phyloP scores from a whole-genome alignment of 2,888 invertebrate species.

The Sycophila texana region DNA sequence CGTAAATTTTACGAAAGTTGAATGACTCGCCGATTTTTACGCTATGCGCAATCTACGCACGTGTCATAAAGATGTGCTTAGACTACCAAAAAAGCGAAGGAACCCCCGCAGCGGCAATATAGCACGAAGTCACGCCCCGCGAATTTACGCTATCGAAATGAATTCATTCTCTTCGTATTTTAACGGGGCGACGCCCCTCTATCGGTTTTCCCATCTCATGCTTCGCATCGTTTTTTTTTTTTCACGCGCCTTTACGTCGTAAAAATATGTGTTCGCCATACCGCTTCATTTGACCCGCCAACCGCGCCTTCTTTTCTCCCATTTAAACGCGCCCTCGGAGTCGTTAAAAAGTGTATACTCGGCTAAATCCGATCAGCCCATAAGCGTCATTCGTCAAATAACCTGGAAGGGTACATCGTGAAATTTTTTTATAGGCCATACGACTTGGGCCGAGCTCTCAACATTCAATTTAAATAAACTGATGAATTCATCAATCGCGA shows the following conservation, averaged over 20 bases:
- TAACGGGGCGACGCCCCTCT: background rate
- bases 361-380: background rate
- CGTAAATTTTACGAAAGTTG: constrained; percentile 31
- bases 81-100: background rate
- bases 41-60: constrained; percentile 22
- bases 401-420: too few relatives aligned
- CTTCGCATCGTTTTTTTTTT: background rate
- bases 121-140: constrained; percentile 15
- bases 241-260: constrained; percentile 17
- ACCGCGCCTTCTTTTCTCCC: background rate
- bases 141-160: constrained; percentile 36
- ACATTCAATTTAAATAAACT: too few relatives aligned
- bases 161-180: constrained; percentile 29
- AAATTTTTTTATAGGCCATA: too few relatives aligned
- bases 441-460: too few relatives aligned
- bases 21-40: constrained; percentile 8
- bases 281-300: constrained; percentile 21
- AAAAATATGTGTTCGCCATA: constrained; percentile 33
- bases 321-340: background rate
- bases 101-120: background rate
- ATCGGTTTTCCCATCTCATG: constrained; percentile 14
- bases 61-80: constrained; percentile 18
- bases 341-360: background rate
- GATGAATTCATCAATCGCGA: too few relatives aligned
- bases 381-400: background rate